Evolutionary conservation across 2,888 invertebrate genomes (phyloP).

Genomic region (Acanthoscelides obtectus): DNA sequence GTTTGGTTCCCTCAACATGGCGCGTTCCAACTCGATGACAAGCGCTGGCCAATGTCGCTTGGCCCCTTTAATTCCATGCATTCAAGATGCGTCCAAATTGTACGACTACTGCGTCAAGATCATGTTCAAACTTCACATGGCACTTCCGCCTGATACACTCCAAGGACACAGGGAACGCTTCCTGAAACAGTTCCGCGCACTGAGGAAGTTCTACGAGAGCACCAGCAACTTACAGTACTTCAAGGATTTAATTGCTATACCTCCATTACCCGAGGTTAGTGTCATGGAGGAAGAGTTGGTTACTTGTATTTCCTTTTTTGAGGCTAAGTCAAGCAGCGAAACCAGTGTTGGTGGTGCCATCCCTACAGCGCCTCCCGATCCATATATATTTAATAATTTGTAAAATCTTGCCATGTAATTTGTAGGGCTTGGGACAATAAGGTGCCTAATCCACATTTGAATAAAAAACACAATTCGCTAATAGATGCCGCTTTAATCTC

Average conservation of each 20-base stretch:
- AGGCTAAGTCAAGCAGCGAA: slow-evolving; percentile 5
- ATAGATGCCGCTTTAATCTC: too few species aligned
- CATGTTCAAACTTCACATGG: slow-evolving; percentile 89
- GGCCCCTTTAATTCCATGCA: slow-evolving; percentile 91
- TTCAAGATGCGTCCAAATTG: slow-evolving; percentile 92
- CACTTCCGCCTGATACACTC: slow-evolving; percentile 81
- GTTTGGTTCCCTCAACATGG: slow-evolving; percentile 89
- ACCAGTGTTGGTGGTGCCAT: slow-evolving; percentile 5
- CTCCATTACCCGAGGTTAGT: slow-evolving; percentile 78
- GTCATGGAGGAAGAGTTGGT: slow-evolving; percentile 16
- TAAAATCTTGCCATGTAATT: too few species aligned
- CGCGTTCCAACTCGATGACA: slow-evolving; percentile 95
- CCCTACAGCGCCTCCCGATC: too few species aligned
- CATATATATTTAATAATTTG: too few species aligned
- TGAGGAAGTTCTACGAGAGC: slow-evolving; percentile 89
- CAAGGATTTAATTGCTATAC: slow-evolving; percentile 89
- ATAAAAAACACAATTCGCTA: too few species aligned
- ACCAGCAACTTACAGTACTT: slow-evolving; percentile 96
- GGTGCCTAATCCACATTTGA: too few species aligned
- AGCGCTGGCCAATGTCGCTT: slow-evolving; percentile 93
- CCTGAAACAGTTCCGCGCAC: slow-evolving; percentile 78
- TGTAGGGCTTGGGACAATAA: too few species aligned
- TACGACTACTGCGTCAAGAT: slow-evolving; percentile 97
- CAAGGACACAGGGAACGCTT: slow-evolving; percentile 88
- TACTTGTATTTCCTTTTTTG: slow-evolving; percentile 13